Evolutionary conservation across 2,797 vertebrate genomes (phyloP), one percentile per base, ranked within the genome.

Genomic region (Furcifer pardalis): DNA sequence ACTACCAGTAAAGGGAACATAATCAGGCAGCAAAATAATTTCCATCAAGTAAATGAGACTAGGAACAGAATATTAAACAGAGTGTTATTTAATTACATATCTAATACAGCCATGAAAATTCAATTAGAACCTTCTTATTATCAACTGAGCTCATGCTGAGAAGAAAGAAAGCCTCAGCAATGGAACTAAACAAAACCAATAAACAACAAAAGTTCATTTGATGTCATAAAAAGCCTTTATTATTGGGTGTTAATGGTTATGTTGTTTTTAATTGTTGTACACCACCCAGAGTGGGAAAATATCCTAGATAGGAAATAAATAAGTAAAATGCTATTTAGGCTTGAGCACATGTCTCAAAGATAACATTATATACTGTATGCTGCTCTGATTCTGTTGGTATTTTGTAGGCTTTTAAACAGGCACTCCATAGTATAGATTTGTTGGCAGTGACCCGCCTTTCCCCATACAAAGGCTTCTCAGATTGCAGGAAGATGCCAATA

Each of bases 111-210:
- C 76, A 46, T 30, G 0, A 52, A 81, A 84, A 27, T 15, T 44
- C 30, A 40, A 1, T 78, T 74, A 84, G 66, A 87, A 77, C 76
- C 62, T 83, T 5, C 77, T 87, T 75, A 52, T 83, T 89, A 83
- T 19, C 13, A 81, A 44, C 8, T 79, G 82, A 84, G 15, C 0
- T 86, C 25, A 1, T 63, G 77, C 44, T 84, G 76, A 13, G 12
- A 87, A 27, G 27, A 69, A 76, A 40, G 72, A 44, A 86, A 86
- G 40, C 52, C 46, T 71, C 76, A 81, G 72, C 42, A 17, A 10
- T 46, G 46, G 25, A 81, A 32, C n/a, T 37, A 65, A 89, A 84
- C 37, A 78, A n/a, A 13, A 1, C 56, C 77, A 78, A 82, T 81
- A 86, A 77, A 21, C 1, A 23, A 49, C 0, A 60, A 81, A 66